phyloP scores from a whole-genome alignment of 2,888 invertebrate genomes.

The Ditula angustiorana region DNA sequence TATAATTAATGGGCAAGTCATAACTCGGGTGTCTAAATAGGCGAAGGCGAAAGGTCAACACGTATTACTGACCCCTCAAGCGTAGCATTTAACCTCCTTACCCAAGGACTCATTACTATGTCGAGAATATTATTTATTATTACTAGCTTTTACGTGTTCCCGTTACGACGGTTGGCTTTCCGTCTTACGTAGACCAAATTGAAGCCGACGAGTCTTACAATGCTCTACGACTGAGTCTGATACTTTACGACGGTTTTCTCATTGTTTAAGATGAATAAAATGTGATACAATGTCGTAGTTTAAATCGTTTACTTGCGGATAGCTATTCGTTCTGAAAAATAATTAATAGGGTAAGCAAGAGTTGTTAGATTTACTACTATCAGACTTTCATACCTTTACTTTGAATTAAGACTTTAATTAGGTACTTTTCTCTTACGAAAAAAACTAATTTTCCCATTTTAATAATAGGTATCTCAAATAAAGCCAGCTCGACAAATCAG shows the following conservation, averaged over 20 bases:
- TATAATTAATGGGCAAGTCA: conserved; percentile 32
- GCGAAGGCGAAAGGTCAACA: conserved; percentile 29
- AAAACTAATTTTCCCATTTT: too few species aligned
- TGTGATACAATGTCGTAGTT: not conserved
- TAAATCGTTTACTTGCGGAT: too few species aligned
- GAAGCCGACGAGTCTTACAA: not conserved
- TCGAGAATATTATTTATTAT: conserved; percentile 25
- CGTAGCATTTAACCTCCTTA: conserved; percentile 29
- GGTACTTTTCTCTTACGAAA: too few species aligned
- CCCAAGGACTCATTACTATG: conserved; percentile 32
- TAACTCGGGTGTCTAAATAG: conserved; percentile 34
- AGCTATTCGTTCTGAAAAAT: too few species aligned
- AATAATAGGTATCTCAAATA: too few species aligned
- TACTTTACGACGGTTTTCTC: not conserved
- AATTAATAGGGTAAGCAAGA: too few species aligned
- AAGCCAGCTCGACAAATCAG: too few species aligned
- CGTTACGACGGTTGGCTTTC: not conserved
- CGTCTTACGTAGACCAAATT: not conserved
- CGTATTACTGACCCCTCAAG: conserved; percentile 32
- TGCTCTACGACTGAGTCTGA: too few species aligned
- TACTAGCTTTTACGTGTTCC: not conserved
- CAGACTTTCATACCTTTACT: too few species aligned
- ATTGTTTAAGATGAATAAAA: not conserved
- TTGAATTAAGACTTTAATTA: too few species aligned
- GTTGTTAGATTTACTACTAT: too few species aligned